A percentile compares a stretch with the other conserved stretches of the same genome.
phyloP scores from a whole-genome alignment of 2,888 invertebrate genomes.

The Nemotelus nigrinus region DNA sequence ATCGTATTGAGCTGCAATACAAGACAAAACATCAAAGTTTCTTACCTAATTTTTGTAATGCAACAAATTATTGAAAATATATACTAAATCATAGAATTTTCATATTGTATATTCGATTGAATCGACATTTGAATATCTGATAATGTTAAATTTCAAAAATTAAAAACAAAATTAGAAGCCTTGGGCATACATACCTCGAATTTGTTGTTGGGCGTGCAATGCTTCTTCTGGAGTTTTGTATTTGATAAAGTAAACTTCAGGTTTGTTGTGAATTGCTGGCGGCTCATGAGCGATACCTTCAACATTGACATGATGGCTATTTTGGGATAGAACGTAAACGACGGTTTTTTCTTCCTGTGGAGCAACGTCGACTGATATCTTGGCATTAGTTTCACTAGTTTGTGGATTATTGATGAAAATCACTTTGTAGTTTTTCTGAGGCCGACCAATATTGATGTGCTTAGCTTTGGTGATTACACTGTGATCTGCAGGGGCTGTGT shows the following conservation, averaged over 20 bases:
- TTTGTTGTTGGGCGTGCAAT: slow-evolving; percentile 60
- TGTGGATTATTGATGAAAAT: slow-evolving; percentile 63
- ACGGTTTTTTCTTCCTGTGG: slow-evolving; percentile 63
- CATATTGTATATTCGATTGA: too few relatives aligned
- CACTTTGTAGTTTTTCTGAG: slow-evolving; percentile 62
- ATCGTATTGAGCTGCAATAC: slow-evolving; percentile 55
- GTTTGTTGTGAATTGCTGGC: slow-evolving; percentile 62
- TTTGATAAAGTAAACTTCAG: slow-evolving; percentile 63
- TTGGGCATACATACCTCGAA: slow-evolving; percentile 58
- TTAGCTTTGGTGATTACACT: slow-evolving; percentile 57
- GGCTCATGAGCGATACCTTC: slow-evolving; percentile 61
- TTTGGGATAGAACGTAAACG: slow-evolving; percentile 62
- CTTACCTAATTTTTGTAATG: too few relatives aligned
- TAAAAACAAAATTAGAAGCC: background rate
- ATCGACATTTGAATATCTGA: too few relatives aligned
- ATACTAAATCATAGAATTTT: too few relatives aligned
- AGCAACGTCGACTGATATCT: slow-evolving; percentile 59
- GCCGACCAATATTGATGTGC: slow-evolving; percentile 60
- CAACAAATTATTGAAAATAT: too few relatives aligned
- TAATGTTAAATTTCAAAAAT: too few relatives aligned
- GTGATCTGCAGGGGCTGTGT: slow-evolving; percentile 62
- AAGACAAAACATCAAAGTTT: background rate
- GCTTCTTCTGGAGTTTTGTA: slow-evolving; percentile 63
- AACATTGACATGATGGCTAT: slow-evolving; percentile 59
- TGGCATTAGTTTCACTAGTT: slow-evolving; percentile 57